phyloP scores from a whole-genome alignment of 1,140 invertebrate species.

The Acromyrmex charruanus region DNA sequence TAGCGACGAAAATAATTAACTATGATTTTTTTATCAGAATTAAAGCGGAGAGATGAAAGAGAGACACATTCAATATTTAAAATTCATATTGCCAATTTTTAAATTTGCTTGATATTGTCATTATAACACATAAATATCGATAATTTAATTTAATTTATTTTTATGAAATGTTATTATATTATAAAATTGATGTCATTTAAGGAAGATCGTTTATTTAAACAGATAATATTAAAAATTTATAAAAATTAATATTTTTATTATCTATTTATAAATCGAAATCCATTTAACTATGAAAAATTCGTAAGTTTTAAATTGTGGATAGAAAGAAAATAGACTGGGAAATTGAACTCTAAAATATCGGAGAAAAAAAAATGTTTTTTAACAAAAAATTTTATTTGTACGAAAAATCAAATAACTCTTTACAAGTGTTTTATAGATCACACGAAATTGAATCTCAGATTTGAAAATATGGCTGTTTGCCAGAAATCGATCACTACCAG shows the following conservation, averaged over 20 bases:
- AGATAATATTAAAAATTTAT: not conserved
- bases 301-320: not conserved
- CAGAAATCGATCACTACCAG: conserved; percentile 1
- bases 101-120: not conserved
- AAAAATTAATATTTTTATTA: not conserved
- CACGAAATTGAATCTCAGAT: conserved; percentile 10
- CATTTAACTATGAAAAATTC: not conserved
- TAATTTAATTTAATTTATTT: not conserved
- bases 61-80: not conserved
- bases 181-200: not conserved
- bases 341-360: not conserved
- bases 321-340: not conserved
- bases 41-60: not conserved
- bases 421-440: not conserved
- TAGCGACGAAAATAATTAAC: conserved; percentile 58
- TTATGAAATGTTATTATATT: not conserved
- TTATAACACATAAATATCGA: not conserved
- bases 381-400: not conserved
- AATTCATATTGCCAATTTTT: not conserved
- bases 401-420: not conserved
- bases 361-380: not conserved
- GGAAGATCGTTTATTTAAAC: not conserved
- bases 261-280: not conserved
- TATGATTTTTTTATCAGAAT: conserved; percentile 13
- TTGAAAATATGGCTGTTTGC: conserved; percentile 16